Evolutionary conservation across 1,140 invertebrate species (phyloP), one percentile per base, ranked within the genome.

Genomic region (Neelides sp.): DNA sequence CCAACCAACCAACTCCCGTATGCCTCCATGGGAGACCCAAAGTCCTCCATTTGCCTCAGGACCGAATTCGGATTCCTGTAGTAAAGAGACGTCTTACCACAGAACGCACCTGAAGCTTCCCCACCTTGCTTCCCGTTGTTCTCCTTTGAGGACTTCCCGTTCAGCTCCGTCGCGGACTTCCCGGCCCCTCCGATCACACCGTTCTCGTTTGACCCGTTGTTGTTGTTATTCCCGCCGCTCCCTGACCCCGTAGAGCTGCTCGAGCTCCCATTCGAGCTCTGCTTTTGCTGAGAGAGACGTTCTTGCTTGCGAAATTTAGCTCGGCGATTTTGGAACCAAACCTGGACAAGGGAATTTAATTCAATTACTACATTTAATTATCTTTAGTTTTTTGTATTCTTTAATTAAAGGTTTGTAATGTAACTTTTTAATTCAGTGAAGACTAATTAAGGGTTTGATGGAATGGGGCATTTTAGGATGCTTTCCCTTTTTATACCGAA

Each of bases 261-360:
- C 13, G 41, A 37, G 17, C 13, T 46, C 13, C 37, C 23, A 48
- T 27, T 60, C 1, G 54, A 57, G 30, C 50, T 56, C 42, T 55
- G 54, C 60, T 85, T 85, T 64, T 86, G 83, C 62, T 85, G 83
- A 1, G 82, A 81, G 39, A 85, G 64, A 17, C 83, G 70, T 68
- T 95, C 90, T 64, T 94, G 89, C 69, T 94, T 94, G 19, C 91
- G 74, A 64, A 91, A 90, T 68, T 92, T 94, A 1, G 88, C 88
- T 32, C 89, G 72, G 37, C 89, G 71, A 64, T 92, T 94, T 72
- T 92, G 89, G 65, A 94, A 94, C 89, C 89, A 92, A 1, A 93
- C 88, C 87, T 93, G 72, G 10, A 54, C 53, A 57, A 44, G 49
- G 55, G 50, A 50, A 49, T 42, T 52, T 39, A 64, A n/a, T n/a